These are phyloP conservation scores for Ctenopoma multispine DNA, from an alignment of 2,797 vertebrate genomes.

Conservation along the genomic window DNA sequence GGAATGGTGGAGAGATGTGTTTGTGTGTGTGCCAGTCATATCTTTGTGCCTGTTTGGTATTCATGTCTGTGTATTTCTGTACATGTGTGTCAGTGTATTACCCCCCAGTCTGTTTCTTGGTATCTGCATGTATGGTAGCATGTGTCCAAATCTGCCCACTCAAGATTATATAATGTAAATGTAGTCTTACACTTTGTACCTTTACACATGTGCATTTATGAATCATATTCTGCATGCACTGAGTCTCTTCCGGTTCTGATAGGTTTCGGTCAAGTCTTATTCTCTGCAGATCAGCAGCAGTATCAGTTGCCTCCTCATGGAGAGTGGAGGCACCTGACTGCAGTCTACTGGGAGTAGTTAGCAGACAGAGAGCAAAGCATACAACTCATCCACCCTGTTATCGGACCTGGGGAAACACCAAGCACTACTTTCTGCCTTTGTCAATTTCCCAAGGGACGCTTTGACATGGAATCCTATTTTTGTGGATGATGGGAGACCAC, in stretches of 20 bases:
- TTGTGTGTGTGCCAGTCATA: slow-evolving; percentile 60
- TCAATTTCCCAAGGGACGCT: slow-evolving; percentile 57
- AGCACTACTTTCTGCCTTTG: slow-evolving; percentile 57
- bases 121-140: slow-evolving; percentile 19
- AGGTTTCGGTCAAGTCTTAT: slow-evolving; percentile 42
- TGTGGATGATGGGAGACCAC: slow-evolving; percentile 54
- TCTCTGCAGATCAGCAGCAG: slow-evolving; percentile 55
- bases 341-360: slow-evolving; percentile 69
- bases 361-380: slow-evolving; percentile 51
- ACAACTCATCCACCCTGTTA: slow-evolving; percentile 58
- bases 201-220: slow-evolving; percentile 22
- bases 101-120: slow-evolving; percentile 33
- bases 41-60: slow-evolving; percentile 39
- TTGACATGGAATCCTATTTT: slow-evolving; percentile 64
- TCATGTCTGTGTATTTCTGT: slow-evolving; percentile 45
- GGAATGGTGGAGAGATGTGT: slow-evolving; percentile 45
- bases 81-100: slow-evolving; percentile 40
- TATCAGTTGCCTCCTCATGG: slow-evolving; percentile 55
- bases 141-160: slow-evolving; percentile 18
- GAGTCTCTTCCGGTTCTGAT: slow-evolving; percentile 22
- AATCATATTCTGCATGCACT: slow-evolving; percentile 25
- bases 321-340: slow-evolving; percentile 56
- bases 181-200: slow-evolving; percentile 16
- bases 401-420: slow-evolving; percentile 65
- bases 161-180: slow-evolving; percentile 36